These are phyloP conservation scores for Myotis planiceps DNA, from an alignment of 2,797 vertebrate genomes.

Conservation along the genomic window DNA sequence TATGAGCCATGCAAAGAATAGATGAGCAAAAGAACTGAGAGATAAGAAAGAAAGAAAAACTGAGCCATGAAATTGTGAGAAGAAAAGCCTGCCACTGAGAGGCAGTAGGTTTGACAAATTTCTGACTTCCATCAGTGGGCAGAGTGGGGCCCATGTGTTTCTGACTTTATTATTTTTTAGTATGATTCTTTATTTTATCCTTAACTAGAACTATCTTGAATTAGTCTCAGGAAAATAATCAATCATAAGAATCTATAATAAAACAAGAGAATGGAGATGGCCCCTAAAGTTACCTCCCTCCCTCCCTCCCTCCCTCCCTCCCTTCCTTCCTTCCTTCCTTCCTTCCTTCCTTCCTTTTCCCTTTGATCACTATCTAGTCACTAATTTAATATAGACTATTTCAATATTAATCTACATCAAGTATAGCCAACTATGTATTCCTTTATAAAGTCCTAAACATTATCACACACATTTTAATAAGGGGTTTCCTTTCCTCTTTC, in stretches of 20 bases:
- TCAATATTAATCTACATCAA: neutral
- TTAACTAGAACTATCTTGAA: neutral
- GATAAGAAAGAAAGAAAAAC: neutral
- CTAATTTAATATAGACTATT: neutral
- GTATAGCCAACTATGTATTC: neutral
- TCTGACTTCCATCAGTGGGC: neutral
- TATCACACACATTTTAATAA: neutral
- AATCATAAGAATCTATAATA: neutral
- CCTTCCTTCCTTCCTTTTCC: neutral
- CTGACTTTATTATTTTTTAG: neutral
- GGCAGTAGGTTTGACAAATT: neutral
- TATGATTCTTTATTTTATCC: neutral
- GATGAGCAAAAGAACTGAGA: neutral
- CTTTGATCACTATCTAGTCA: neutral
- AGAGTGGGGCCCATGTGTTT: neutral
- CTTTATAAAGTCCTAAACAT: neutral
- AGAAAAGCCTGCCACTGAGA: neutral
- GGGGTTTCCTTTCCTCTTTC: neutral
- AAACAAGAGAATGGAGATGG: neutral
- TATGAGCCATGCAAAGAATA: neutral
- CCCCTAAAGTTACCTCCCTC: neutral
- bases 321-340: too few relatives aligned
- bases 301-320: fast-evolving
- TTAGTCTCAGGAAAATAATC: neutral
- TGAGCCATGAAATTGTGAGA: neutral